These are phyloP conservation scores for Colaptes auratus DNA, from an alignment of 2,113 vertebrate genomes.

Conservation along the genomic window DNA sequence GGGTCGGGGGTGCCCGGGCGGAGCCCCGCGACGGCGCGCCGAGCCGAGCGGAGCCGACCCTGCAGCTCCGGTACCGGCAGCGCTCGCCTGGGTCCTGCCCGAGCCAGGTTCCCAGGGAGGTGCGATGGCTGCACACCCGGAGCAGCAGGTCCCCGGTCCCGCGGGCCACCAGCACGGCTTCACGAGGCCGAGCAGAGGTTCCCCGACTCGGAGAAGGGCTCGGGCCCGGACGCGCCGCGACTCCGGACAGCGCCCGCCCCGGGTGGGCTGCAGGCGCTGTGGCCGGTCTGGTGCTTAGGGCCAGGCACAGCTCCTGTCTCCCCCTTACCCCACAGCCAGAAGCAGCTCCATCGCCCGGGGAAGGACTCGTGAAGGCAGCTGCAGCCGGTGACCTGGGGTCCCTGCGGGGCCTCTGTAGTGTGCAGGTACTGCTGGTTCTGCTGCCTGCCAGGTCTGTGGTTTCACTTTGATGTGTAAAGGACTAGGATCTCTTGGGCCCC, in stretches of 20 bases:
- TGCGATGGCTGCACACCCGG: not conserved
- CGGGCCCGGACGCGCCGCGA: too few relatives aligned
- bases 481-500: not conserved
- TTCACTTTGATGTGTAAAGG: not conserved
- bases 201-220: too few relatives aligned
- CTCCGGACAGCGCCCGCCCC: too few relatives aligned
- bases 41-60: too few relatives aligned
- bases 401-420: accelerated
- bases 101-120: not conserved
- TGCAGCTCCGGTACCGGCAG: not conserved
- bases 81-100: not conserved
- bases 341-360: too few relatives aligned
- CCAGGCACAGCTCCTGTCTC: not conserved
- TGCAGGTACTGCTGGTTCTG: not conserved
- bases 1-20: not conserved
- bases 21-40: not conserved
- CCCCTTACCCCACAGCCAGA: too few relatives aligned
- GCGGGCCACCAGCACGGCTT: not conserved
- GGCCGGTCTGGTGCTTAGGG: not conserved
- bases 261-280: not conserved
- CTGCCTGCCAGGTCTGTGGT: not conserved
- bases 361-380: accelerated
- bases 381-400: not conserved
- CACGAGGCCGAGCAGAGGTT: not conserved
- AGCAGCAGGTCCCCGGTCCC: not conserved